Evolutionary conservation across 2,888 invertebrate species (phyloP).

Genomic region (Drosophila stalkeri): DNA sequence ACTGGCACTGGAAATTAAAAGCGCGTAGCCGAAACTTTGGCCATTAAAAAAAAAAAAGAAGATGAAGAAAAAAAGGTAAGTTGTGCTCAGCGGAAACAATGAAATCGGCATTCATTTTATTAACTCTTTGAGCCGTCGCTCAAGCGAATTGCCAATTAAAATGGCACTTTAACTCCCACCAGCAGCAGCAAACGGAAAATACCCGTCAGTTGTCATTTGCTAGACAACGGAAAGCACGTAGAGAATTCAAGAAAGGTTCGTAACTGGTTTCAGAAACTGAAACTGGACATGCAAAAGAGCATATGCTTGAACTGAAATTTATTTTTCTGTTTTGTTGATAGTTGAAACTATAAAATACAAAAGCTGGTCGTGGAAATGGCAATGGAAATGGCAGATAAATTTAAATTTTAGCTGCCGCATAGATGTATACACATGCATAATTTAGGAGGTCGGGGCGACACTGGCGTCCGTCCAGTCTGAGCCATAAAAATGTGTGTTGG

Average conservation of each 20-base stretch:
- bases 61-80: conserved; percentile 11
- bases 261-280: background rate
- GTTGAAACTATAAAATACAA: conserved; percentile 49
- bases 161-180: conserved; percentile 8
- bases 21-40: conserved; percentile 44
- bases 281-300: conserved; percentile 24
- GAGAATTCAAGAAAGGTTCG: background rate
- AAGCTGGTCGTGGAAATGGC: conserved; percentile 29
- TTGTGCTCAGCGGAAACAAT: conserved; percentile 50
- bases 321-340: conserved; percentile 23
- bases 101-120: conserved; percentile 67
- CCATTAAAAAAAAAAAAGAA: conserved; percentile 27
- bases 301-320: conserved; percentile 35
- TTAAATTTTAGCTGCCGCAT: conserved; percentile 67
- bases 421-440: conserved; percentile 55
- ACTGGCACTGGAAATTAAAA: conserved; percentile 61
- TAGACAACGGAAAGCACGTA: conserved; percentile 40
- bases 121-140: conserved; percentile 62
- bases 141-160: conserved; percentile 68
- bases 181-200: conserved; percentile 10
- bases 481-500: conserved; percentile 77
- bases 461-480: conserved; percentile 47
- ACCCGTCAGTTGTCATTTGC: conserved; percentile 26
- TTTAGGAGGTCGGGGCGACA: conserved; percentile 55
- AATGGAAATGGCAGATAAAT: conserved; percentile 59